These are phyloP conservation scores for Saccostrea cuccullata DNA, from an alignment of 1,140 invertebrate species.

Conservation along the genomic window DNA sequence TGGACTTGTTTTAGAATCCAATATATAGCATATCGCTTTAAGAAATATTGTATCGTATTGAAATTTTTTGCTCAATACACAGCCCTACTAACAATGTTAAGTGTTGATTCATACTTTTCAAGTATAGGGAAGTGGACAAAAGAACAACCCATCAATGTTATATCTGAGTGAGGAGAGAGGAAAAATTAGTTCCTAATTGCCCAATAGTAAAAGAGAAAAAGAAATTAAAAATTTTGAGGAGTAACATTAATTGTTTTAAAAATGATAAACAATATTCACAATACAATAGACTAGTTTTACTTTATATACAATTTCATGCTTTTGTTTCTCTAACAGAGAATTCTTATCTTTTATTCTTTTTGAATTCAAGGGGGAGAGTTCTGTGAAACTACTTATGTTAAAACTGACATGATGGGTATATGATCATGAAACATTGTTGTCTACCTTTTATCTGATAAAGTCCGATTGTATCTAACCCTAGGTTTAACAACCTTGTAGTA, in stretches of 20 bases:
- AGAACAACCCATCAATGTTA: neutral
- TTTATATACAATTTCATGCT: too few species aligned
- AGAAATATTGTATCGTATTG: too few species aligned
- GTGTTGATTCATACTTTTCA: neutral
- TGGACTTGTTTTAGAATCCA: too few species aligned
- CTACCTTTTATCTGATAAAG: constrained; percentile 19
- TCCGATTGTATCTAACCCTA: neutral
- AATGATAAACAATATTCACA: neutral
- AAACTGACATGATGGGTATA: constrained; percentile 14
- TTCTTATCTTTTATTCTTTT: neutral
- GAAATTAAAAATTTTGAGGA: too few species aligned
- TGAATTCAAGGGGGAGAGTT: neutral
- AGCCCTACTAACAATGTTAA: too few species aligned
- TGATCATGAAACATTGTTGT: neutral
- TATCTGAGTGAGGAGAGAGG: too few species aligned
- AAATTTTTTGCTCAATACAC: too few species aligned
- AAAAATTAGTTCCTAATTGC: neutral
- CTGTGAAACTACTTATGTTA: constrained; percentile 17
- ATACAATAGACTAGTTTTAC: neutral
- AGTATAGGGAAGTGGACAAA: neutral
- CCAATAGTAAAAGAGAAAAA: neutral
- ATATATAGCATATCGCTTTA: too few species aligned
- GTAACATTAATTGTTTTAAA: too few species aligned
- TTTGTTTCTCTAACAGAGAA: neutral
- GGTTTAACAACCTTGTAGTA: neutral